Evolutionary conservation across 2,113 vertebrate species (phyloP).

Genomic region (Malaclemys terrapin): DNA sequence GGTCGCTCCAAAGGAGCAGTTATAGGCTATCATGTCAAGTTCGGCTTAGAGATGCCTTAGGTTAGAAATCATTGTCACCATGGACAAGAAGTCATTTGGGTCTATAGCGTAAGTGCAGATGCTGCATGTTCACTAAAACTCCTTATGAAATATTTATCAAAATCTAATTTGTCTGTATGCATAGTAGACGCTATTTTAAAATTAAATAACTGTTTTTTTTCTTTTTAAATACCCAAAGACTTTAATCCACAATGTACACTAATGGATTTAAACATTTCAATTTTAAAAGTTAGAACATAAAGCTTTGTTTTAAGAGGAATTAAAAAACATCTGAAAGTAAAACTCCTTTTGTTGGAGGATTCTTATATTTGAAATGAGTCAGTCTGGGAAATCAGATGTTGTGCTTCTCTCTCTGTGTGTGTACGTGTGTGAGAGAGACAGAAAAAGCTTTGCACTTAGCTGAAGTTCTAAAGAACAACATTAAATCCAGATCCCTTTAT

Average conservation of each 20-base stretch:
- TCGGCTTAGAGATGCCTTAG: background rate
- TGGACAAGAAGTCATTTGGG: background rate
- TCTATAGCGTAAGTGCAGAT: background rate
- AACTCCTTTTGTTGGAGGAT: background rate
- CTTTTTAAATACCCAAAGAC: background rate
- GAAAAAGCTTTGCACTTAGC: background rate
- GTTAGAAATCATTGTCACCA: background rate
- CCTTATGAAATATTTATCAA: slow-evolving; percentile 25
- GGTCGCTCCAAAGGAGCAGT: background rate
- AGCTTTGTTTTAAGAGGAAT: background rate
- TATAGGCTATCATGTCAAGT: background rate
- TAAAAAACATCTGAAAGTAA: background rate
- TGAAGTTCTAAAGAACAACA: background rate
- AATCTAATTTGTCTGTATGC: background rate
- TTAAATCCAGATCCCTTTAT: slow-evolving; percentile 9
- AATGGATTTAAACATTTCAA: background rate
- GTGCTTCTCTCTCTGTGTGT: background rate
- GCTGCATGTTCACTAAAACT: background rate
- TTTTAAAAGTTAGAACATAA: background rate
- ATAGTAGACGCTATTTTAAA: slow-evolving; percentile 2
- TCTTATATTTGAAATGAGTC: background rate
- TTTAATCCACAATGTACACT: background rate
- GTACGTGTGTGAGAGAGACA: fast-evolving
- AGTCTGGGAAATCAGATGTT: background rate
- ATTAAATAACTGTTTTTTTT: background rate